These are phyloP conservation scores for Eciton burchellii DNA, from an alignment of 1,140 invertebrate genomes.

Conservation along the genomic window DNA sequence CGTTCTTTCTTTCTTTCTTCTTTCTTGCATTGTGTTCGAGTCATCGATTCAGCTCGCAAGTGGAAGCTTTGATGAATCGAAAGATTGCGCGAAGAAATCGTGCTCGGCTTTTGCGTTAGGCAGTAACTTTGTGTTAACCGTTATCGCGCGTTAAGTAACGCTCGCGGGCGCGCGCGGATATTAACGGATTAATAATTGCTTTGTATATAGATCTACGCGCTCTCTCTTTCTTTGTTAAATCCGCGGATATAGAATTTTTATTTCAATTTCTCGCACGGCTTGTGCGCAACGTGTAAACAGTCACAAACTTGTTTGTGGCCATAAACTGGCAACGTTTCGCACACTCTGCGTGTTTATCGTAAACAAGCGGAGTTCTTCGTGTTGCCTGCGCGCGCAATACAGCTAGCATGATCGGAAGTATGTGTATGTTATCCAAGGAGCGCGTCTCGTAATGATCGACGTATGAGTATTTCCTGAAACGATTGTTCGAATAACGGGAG, in stretches of 20 bases:
- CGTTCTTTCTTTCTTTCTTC: neutral
- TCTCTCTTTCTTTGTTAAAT: constrained; percentile 1
- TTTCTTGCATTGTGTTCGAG: neutral
- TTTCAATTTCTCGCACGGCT: constrained; percentile 1
- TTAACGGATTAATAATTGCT: constrained; percentile 36
- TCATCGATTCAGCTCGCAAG: neutral
- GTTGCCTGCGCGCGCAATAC: neutral
- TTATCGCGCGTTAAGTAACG: constrained; percentile 10
- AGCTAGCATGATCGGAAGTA: constrained; percentile 7
- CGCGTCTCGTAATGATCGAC: neutral
- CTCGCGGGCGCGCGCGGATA: neutral
- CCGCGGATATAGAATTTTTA: constrained; percentile 30
- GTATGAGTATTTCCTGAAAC: constrained; percentile 8
- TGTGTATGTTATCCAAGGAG: neutral
- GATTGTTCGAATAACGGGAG: neutral
- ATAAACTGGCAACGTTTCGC: constrained; percentile 16
- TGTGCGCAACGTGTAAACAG: neutral
- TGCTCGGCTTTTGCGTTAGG: neutral
- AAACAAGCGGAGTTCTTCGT: constrained; percentile 15
- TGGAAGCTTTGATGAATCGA: too few species aligned
- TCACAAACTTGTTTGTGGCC: constrained; percentile 35
- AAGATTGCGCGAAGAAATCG: neutral
- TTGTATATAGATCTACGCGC: constrained; percentile 27
- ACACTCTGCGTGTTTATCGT: neutral
- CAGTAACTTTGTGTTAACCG: neutral